Conservation (phyloP, 2,113 vertebrate genomes). For the Phocoena phocoena region DNA sequence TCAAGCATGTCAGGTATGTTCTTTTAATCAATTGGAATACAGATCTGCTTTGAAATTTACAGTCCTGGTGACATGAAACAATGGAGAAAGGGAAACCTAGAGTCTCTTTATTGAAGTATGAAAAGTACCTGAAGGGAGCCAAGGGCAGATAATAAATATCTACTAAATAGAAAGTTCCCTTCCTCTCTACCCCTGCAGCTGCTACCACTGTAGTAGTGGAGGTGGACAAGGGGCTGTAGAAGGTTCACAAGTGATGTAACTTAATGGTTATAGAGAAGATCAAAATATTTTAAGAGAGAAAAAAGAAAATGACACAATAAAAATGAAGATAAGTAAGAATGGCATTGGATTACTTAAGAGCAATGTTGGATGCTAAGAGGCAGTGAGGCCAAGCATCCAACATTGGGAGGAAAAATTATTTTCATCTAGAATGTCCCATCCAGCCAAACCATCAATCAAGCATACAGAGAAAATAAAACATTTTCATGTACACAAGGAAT, state of each 20-base stretch:
- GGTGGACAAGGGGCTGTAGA: neutral
- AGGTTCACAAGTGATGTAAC: neutral
- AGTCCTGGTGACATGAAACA: neutral
- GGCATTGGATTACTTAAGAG: neutral
- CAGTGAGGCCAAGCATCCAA: neutral
- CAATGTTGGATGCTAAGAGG: neutral
- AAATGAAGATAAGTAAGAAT: neutral
- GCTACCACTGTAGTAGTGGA: neutral
- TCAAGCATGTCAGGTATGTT: neutral
- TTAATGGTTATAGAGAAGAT: neutral
- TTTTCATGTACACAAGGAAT: neutral
- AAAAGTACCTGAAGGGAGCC: neutral
- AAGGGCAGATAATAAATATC: neutral
- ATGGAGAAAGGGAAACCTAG: neutral
- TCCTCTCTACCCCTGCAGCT: neutral
- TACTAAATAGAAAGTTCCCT: neutral
- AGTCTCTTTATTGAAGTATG: neutral
- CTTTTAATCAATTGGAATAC: neutral
- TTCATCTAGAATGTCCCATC: neutral
- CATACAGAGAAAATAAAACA: neutral
- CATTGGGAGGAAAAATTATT: neutral
- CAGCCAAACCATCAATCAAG: neutral
- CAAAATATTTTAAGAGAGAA: neutral
- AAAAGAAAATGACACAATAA: neutral
- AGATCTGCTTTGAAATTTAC: neutral